phyloP scores from a whole-genome alignment of 2,888 invertebrate species.

The Orthonevra nobilis region DNA sequence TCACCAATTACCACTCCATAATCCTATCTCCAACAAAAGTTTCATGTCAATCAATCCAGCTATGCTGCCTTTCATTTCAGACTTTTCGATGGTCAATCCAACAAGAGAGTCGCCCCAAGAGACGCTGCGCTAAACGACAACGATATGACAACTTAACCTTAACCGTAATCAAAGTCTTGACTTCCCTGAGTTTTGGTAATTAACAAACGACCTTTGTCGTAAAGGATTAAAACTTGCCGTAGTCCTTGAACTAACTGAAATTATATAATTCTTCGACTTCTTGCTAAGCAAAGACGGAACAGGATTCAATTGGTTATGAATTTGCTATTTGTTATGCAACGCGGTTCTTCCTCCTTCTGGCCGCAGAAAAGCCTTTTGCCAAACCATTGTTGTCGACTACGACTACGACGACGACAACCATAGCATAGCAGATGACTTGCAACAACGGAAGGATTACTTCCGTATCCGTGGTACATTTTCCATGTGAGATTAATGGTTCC shows the following conservation, averaged over 20 bases:
- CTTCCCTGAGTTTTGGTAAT: conserved; percentile 1
- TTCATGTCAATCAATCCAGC: conserved; percentile 42
- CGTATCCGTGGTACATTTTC: conserved; percentile 53
- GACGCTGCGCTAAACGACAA: neutral
- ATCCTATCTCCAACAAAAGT: conserved; percentile 2
- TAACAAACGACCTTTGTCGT: too few species aligned
- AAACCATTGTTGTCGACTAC: too few species aligned
- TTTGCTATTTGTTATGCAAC: too few species aligned
- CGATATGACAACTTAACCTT: too few species aligned
- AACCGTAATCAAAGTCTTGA: conserved; percentile 7
- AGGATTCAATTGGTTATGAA: too few species aligned
- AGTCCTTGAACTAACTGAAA: too few species aligned
- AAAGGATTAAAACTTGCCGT: too few species aligned
- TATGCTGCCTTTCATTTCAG: neutral
- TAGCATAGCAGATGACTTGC: conserved; percentile 19
- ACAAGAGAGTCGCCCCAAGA: neutral
- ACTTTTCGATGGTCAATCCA: conserved; percentile 18
- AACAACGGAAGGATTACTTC: conserved; percentile 63
- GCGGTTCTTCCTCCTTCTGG: too few species aligned
- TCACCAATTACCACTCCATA: conserved; percentile 21
- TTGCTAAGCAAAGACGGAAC: too few species aligned
- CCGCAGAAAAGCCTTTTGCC: too few species aligned
- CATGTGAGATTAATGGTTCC: conserved; percentile 46
- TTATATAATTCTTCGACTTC: too few species aligned
- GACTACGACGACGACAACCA: too few species aligned